Evolutionary conservation across 2,888 invertebrate genomes (phyloP).

Genomic region (Hedya salicella): DNA sequence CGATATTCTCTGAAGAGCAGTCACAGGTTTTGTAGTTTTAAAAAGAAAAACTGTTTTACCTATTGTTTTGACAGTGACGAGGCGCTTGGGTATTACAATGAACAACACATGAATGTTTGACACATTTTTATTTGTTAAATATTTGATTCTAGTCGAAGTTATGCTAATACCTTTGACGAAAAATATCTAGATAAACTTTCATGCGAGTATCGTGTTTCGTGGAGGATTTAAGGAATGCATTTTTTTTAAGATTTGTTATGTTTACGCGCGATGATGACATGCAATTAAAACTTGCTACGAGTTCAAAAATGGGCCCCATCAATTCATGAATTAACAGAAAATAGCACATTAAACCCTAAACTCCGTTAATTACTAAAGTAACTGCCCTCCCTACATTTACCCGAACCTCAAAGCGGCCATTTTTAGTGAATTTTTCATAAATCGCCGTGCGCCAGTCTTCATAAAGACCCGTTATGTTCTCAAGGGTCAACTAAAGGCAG

Average conservation of each 20-base stretch:
- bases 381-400: background rate
- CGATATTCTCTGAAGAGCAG: slow-evolving; percentile 14
- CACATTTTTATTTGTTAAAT: too few species aligned
- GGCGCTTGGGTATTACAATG: background rate
- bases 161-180: too few species aligned
- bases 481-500: slow-evolving; percentile 36
- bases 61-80: background rate
- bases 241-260: too few species aligned
- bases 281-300: background rate
- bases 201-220: too few species aligned
- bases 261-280: background rate
- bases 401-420: background rate
- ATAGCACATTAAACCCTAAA: background rate
- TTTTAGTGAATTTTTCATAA: slow-evolving; percentile 6
- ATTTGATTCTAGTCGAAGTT: too few species aligned
- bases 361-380: background rate
- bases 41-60: background rate
- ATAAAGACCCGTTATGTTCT: slow-evolving; percentile 10
- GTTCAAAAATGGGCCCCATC: background rate
- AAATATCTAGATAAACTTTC: too few species aligned
- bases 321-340: background rate
- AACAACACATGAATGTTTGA: too few species aligned
- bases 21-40: background rate
- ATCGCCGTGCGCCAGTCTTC: slow-evolving; percentile 13
- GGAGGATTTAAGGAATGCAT: too few species aligned